phyloP scores from a whole-genome alignment of 2,797 vertebrate genomes.

The Manis pentadactyla region DNA sequence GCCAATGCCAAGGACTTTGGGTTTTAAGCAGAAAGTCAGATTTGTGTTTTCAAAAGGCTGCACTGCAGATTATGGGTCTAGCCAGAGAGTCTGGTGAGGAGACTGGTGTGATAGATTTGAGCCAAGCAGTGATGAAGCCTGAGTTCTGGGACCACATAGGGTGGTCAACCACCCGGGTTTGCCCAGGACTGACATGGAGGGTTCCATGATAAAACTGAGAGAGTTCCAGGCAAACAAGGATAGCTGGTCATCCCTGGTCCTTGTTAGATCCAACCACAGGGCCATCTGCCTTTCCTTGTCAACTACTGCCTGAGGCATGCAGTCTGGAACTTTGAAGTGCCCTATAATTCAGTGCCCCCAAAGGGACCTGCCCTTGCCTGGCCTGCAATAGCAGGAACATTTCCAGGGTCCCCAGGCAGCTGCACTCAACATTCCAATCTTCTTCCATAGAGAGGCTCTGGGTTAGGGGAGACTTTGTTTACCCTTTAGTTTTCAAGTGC shows the following conservation, averaged over 20 bases:
- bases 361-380: background rate
- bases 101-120: fast-evolving
- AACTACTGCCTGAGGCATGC: background rate
- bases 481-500: background rate
- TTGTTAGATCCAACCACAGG: background rate
- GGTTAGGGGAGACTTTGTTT: background rate
- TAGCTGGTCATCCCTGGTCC: background rate
- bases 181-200: background rate
- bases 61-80: fast-evolving
- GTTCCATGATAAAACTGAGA: background rate
- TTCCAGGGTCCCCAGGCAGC: background rate
- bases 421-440: background rate
- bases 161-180: background rate
- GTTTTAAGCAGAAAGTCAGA: background rate
- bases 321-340: background rate
- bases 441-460: background rate
- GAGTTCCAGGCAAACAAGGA: background rate
- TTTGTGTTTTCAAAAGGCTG: background rate
- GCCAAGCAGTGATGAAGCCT: background rate
- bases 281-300: background rate
- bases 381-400: background rate
- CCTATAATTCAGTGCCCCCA: background rate
- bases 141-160: background rate
- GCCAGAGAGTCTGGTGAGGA: background rate
- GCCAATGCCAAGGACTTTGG: background rate